Conservation (phyloP, 1,140 invertebrate species). For the Phocides pigmalion region DNA sequence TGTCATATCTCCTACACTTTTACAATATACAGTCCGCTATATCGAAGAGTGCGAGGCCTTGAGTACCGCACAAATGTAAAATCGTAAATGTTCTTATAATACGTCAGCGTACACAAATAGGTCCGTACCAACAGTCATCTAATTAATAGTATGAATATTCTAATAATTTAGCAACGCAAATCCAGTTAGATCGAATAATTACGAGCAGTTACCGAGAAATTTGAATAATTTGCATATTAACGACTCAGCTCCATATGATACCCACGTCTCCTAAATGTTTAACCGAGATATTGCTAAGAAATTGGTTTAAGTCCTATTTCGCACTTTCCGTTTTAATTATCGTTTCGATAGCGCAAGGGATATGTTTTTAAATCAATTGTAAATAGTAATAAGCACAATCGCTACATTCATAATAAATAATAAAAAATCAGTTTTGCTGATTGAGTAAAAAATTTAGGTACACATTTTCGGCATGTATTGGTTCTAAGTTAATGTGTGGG, state of each 20-base stretch:
- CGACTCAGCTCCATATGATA: not conserved
- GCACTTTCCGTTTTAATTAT: no score
- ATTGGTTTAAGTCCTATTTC: not conserved
- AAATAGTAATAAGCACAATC: no score
- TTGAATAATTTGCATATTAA: constrained; percentile 20
- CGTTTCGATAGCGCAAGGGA: no score
- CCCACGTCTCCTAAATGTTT: constrained; percentile 7
- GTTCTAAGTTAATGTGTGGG: no score
- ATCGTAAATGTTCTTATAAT: constrained; percentile 20
- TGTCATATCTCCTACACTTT: no score
- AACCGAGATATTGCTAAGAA: not conserved
- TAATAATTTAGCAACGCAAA: constrained; percentile 25
- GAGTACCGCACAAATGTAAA: constrained; percentile 11
- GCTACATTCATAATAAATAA: no score
- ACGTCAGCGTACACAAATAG: constrained; percentile 5
- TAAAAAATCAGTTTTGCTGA: no score
- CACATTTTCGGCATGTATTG: no score
- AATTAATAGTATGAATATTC: constrained; percentile 32
- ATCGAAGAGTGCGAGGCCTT: no score
- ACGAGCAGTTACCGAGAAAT: constrained; percentile 20
- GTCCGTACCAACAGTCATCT: constrained; percentile 19
- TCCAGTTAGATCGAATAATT: constrained; percentile 21
- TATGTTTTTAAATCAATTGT: no score
- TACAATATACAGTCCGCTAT: no score
- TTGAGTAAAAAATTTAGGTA: no score